A percentile compares a stretch with the other conserved stretches of the same genome.
phyloP scores from a whole-genome alignment of 2,888 invertebrate genomes.

The Lithodes maja region DNA sequence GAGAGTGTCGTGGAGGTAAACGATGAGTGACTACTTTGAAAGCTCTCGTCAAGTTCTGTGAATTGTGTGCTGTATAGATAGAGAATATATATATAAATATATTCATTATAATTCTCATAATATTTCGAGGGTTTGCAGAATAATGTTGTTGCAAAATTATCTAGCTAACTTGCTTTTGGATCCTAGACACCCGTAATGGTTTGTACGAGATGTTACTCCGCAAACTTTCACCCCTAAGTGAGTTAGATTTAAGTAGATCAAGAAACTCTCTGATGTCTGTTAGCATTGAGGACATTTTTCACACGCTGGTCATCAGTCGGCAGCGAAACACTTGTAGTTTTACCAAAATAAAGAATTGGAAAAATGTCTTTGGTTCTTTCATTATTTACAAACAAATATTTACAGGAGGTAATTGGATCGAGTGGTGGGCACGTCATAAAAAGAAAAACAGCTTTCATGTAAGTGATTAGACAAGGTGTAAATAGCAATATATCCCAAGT shows the following conservation, averaged over 20 bases:
- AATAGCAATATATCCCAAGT: too few relatives aligned
- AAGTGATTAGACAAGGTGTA: too few relatives aligned
- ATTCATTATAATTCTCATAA: neutral
- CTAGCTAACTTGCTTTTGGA: neutral
- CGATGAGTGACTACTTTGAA: neutral
- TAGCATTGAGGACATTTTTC: constrained; percentile 39
- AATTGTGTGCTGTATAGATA: constrained; percentile 19
- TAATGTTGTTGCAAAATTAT: neutral
- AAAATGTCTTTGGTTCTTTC: neutral
- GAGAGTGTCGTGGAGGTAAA: neutral
- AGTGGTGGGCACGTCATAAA: too few relatives aligned
- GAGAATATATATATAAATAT: constrained; percentile 3
- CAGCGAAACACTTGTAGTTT: constrained; percentile 42
- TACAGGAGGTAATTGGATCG: too few relatives aligned
- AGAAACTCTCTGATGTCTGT: neutral
- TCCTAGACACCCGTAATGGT: neutral
- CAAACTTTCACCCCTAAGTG: constrained; percentile 16
- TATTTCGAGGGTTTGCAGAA: constrained; percentile 4
- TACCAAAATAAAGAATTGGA: constrained; percentile 42
- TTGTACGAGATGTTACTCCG: neutral
- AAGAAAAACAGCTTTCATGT: too few relatives aligned
- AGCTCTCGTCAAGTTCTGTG: neutral
- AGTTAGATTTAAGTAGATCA: neutral
- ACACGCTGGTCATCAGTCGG: constrained; percentile 32
- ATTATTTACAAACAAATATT: too few relatives aligned